Conservation (phyloP, 2,113 vertebrate species). For the Emydocephalus ijimae region DNA sequence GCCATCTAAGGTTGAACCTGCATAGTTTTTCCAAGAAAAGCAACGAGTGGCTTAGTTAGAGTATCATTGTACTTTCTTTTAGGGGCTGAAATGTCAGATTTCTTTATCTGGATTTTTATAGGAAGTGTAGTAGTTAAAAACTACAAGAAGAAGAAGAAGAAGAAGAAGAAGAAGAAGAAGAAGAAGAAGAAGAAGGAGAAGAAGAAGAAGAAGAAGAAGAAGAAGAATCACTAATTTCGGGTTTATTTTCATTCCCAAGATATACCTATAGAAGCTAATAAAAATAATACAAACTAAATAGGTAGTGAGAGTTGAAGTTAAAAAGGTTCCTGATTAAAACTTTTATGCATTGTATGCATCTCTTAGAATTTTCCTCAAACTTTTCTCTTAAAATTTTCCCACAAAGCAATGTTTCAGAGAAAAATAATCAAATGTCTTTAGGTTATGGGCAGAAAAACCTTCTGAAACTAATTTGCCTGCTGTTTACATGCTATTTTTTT, state of each 20-base stretch:
- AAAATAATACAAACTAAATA: neutral
- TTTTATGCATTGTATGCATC: neutral
- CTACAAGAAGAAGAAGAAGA: no score
- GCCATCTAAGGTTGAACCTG: neutral
- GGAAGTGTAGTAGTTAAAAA: no score
- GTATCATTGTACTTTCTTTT: neutral
- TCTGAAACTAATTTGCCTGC: neutral
- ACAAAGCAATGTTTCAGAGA: neutral
- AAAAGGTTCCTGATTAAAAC: neutral
- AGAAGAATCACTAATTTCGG: no score
- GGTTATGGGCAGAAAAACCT: neutral
- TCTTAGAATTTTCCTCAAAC: neutral
- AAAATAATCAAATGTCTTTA: neutral
- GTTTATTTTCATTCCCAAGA: no score
- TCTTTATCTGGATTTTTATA: no score
- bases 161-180: no score
- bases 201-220: no score
- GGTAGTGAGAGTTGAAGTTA: neutral
- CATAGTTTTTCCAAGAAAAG: neutral
- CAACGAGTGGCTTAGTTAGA: neutral
- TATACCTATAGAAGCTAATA: neutral
- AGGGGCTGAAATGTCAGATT: no score
- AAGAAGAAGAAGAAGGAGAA: no score
- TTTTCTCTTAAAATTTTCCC: neutral
- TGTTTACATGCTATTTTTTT: neutral